These are phyloP conservation scores for Melanotaenia duboulayi DNA, from an alignment of 2,113 vertebrate genomes.

Conservation along the genomic window DNA sequence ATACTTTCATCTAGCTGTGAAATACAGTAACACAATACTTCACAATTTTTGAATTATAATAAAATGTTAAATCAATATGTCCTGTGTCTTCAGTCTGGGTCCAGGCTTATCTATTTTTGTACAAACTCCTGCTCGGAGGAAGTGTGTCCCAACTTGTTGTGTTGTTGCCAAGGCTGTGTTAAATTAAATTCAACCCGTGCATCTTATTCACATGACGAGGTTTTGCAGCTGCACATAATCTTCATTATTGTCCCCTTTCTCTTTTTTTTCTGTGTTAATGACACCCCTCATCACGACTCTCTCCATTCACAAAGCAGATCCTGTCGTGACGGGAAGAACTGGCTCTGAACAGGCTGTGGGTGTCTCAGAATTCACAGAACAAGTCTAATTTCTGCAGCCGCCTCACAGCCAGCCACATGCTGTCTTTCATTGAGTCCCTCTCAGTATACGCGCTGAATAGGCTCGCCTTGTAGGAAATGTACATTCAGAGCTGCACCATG, in stretches of 20 bases:
- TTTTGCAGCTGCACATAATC: conserved; percentile 76
- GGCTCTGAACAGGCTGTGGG: conserved; percentile 67
- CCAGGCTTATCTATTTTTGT: neutral
- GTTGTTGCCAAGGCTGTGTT: conserved; percentile 26
- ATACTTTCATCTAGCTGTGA: too few species aligned
- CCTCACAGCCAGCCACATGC: conserved; percentile 50
- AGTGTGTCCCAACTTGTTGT: conserved; percentile 17
- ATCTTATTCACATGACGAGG: conserved; percentile 56
- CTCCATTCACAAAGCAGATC: conserved; percentile 78
- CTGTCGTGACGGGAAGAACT: conserved; percentile 67
- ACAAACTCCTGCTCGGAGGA: conserved; percentile 11
- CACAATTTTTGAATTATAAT: too few species aligned
- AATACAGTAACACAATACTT: too few species aligned
- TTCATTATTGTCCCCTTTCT: conserved; percentile 64
- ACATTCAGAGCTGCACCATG: conserved; percentile 58
- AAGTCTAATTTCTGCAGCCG: conserved; percentile 54
- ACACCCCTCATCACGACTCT: conserved; percentile 75
- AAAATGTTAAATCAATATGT: too few species aligned
- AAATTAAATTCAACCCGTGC: conserved; percentile 26
- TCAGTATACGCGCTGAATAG: conserved; percentile 36
- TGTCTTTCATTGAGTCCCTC: conserved; percentile 58
- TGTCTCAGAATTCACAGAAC: conserved; percentile 53
- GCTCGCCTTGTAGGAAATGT: conserved; percentile 57
- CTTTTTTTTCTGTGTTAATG: conserved; percentile 55
- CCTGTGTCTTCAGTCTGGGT: neutral